phyloP scores from a whole-genome alignment of 2,797 vertebrate species.

The Miopithecus talapoin region DNA sequence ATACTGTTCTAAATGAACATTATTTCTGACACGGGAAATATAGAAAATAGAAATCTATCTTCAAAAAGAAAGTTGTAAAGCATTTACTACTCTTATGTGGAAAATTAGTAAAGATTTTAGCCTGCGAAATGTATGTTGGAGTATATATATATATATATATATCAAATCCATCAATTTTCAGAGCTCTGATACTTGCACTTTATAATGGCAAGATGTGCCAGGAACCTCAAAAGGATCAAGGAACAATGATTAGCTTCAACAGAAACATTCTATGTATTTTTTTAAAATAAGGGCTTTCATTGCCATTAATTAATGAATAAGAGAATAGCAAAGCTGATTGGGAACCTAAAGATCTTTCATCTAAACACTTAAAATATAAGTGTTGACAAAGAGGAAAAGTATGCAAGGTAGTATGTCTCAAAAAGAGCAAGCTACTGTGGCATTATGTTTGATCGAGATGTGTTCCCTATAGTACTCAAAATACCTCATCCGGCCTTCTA shows the following conservation, averaged over 20 bases:
- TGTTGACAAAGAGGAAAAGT: background rate
- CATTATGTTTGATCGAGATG: background rate
- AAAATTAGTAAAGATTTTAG: slow-evolving; percentile 36
- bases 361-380: background rate
- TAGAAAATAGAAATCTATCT: background rate
- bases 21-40: background rate
- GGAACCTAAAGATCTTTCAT: background rate
- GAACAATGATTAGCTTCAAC: background rate
- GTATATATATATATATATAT: slow-evolving; percentile 27
- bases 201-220: background rate
- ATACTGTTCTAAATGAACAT: background rate
- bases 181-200: background rate
- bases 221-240: background rate
- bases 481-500: background rate
- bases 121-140: background rate
- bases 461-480: background rate
- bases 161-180: slow-evolving; percentile 5
- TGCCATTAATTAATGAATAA: background rate
- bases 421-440: background rate
- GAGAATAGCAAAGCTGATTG: background rate
- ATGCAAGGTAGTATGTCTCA: background rate
- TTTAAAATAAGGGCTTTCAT: background rate
- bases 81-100: background rate
- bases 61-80: background rate
- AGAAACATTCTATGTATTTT: background rate